Base-by-base conservation (phyloP, 92 coral and sea anemone species). In the Bergia sp. region DNA sequence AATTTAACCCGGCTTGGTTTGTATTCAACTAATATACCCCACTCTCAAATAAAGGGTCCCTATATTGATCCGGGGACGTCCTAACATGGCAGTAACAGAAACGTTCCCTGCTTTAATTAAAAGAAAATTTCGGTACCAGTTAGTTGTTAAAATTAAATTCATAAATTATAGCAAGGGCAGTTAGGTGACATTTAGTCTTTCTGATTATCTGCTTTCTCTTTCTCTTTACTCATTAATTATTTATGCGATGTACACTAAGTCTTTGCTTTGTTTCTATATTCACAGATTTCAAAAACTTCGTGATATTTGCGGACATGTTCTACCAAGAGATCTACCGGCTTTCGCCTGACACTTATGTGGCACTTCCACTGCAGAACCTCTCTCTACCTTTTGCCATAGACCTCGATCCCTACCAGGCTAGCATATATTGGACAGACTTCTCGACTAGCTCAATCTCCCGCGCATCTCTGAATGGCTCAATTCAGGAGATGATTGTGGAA, bases 341-440 rank as follows among this genome's bases (percentile, higher is more conserved):
- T n/a, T 38, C 87, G n/a, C 87, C 71, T 4, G 87, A 84, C 29
- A 45, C 77, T 1, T 84, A 84, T 15, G 78, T 71, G 4, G 15
- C 5, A 7, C 87, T 84, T 47, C 87, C 87, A 36, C 37, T 71
- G 1, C 43, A 65, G 37, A 79, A 65, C 40, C 23, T 42, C 37
- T 12, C 50, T n/a, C 44, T 16, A 13, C 86, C 92, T n/a, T 3
- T 90, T 21, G 92, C 85, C 12, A 15, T 90, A 2, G 89, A 77
- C 13, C 77, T 85, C 5, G 89, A 90, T 41, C 40, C 45, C 5
- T 42, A 76, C 67, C 79, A 85, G 20, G 66, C 78, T 38, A 77
- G 18, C 5, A 41, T 90, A 47, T 90, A 90, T 36, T 90, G 92
- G 92, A 90, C 86, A 2, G 89, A 90, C 44, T 20, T 69, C 6